Base-by-base conservation (phyloP, 2,113 vertebrate genomes). In the Turdus rufiventris region DNA sequence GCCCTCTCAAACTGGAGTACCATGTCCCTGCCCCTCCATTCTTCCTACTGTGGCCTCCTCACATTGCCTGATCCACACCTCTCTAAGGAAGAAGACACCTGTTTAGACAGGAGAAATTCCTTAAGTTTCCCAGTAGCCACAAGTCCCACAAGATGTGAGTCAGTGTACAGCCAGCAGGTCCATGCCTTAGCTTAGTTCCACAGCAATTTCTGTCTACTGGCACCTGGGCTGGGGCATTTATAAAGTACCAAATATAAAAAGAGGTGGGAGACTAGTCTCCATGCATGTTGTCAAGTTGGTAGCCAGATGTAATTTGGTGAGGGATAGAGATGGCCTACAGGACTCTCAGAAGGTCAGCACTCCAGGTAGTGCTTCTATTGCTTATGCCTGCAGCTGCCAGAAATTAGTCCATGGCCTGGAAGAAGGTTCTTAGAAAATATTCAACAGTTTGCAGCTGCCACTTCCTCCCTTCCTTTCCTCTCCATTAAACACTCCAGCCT, bases 241-340 rank as follows among this genome's bases (percentile, higher is more conserved):
- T 0, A 7, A 79, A 72, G 23, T 21, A 62, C 11, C 18, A 18
- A 56, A 24, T 47, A 34, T 15, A 33, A 24, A 17, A 12, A 14
- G 33, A 25, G 3, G 8, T 50, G 36, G 1, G 6, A 8, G 14
- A 34, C 11, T 14, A 66, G 10, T 61, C 25, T 81, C 47, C 48
- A n/a, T 33, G 29, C 0, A 0, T 10, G 6, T 31, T 83, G 28
- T 56, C 38, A 42, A 88, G 36, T 2, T 56, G n/a, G 12, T 17
- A 57, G 21, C 18, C 36, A 54, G 43, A 29, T 43, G 12, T 26
- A 33, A 61, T 53, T 40, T 53, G 19, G 3, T 57, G 54, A 90
- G 14, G 25, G 29, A 12, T 6, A 73, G 36, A 50, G 23, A 12
- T 16, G 18, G 42, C 23, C 58, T 71, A 38, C 31, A 79, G 18